Conservation (phyloP, 2,888 invertebrate species). For the Tetranychus piercei region DNA sequence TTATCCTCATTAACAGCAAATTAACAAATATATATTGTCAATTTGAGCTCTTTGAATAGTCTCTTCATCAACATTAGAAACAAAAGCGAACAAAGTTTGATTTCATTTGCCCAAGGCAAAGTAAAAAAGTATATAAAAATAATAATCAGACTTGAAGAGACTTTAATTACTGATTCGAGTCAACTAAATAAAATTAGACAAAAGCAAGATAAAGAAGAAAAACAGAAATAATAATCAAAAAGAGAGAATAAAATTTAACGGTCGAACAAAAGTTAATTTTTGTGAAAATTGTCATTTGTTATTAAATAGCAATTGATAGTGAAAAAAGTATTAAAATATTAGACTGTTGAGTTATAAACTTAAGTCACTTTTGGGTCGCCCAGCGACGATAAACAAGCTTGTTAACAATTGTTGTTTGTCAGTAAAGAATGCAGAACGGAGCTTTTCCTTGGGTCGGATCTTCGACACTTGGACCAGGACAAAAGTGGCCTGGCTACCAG, state of each 20-base stretch:
- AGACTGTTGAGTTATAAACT: neutral
- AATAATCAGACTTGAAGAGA: neutral
- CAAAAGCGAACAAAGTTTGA: neutral
- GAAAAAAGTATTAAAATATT: neutral
- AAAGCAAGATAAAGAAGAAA: neutral
- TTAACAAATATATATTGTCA: neutral
- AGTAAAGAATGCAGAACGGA: conserved; percentile 26
- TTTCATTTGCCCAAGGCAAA: neutral
- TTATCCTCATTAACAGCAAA: neutral
- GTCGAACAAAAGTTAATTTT: no score
- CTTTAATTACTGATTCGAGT: neutral
- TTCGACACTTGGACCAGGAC: conserved; percentile 21
- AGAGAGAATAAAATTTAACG: neutral
- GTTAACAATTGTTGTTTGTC: neutral
- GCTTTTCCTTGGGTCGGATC: conserved; percentile 27
- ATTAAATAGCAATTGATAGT: neutral
- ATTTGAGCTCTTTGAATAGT: neutral
- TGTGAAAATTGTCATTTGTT: no score
- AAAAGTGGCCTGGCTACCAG: conserved; percentile 27
- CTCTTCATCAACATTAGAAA: neutral
- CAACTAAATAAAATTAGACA: neutral
- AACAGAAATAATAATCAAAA: neutral
- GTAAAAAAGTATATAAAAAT: neutral
- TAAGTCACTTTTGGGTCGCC: neutral
- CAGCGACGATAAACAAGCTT: neutral